Evolutionary conservation across 2,113 vertebrate species (phyloP), one percentile per base, ranked within the genome.

Genomic region (Puffinus mauretanicus): DNA sequence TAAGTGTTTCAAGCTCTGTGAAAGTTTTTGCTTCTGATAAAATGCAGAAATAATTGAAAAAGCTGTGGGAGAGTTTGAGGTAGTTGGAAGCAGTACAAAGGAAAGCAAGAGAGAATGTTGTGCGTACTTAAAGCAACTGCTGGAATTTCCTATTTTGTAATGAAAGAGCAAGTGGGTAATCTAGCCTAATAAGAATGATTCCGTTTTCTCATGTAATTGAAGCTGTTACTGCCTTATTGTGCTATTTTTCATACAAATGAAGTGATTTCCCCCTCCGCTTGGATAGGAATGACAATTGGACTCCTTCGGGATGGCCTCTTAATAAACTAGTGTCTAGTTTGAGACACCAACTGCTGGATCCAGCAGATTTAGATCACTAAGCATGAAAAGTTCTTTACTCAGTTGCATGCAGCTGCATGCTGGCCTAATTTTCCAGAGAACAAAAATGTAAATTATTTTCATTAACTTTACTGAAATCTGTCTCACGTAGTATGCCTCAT

Each of bases 161-260:
- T 46, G 71, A 71, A 86, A 65, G 38, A 77, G 30, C 62, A 72
- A 90, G 75, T 80, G 34, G 7, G 54, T 91, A 61, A 79, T 79
- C 77, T 76, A 85, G 36, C 16, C 54, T 79, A 77, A 93, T 79
- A 91, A 91, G 49, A 92, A 88, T 46, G 6, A 91, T 94, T 70
- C 22, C 40, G 87, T 91, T 88, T 85, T 70, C 46, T 91, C 29
- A 10, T 65, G 55, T 85, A 91, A 92, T 73, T 93, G 91, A 95
- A 95, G 58, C 46, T 54, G 46, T 72, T 97, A 61, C 51, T 71
- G 52, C n/a, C n/a, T 87, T 95, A 92, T 86, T 92, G 69, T 90
- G 72, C 81, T 82, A 73, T 96, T 97, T 93, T 93, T 95, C 91
- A 87, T 87, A 90, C 62, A 96, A 93, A 94, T 93, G 70, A 90